A percentile compares a stretch with the other conserved stretches of the same genome.
These are phyloP conservation scores for Cyprinella venusta DNA, from an alignment of 2,797 vertebrate species.

Conservation along the genomic window DNA sequence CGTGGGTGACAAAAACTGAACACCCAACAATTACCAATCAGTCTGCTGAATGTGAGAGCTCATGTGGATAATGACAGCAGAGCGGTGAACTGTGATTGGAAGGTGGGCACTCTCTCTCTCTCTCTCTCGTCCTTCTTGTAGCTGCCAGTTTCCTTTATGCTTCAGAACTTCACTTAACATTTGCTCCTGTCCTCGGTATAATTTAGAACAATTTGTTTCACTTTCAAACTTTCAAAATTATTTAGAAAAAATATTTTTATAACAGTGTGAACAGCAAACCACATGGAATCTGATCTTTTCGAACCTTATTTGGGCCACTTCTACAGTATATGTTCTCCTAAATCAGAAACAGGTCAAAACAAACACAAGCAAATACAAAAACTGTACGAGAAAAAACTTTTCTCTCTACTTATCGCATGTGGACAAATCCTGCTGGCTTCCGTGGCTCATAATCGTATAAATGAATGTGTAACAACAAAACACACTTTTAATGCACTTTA, in stretches of 20 bases:
- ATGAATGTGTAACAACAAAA: too few relatives aligned
- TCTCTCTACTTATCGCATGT: too few relatives aligned
- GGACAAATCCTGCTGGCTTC: too few relatives aligned
- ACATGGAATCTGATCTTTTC: too few relatives aligned
- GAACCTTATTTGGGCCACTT: too few relatives aligned
- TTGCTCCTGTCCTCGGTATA: slow-evolving; percentile 4
- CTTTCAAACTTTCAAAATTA: slow-evolving; percentile 61
- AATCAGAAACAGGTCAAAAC: too few relatives aligned
- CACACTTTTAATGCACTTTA: too few relatives aligned
- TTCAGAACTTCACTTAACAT: background rate
- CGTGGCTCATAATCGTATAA: too few relatives aligned
- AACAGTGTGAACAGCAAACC: too few relatives aligned
- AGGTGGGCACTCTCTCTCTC: slow-evolving; percentile 37
- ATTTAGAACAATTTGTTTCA: slow-evolving; percentile 35
- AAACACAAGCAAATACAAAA: too few relatives aligned
- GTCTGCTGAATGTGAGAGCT: slow-evolving; percentile 59
- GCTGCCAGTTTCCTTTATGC: background rate
- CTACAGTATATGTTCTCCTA: too few relatives aligned
- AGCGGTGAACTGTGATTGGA: slow-evolving; percentile 65
- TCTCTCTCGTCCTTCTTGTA: slow-evolving; percentile 34
- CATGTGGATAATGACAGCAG: slow-evolving; percentile 61
- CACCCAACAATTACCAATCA: slow-evolving; percentile 76
- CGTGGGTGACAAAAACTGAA: slow-evolving; percentile 65
- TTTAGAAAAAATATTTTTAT: slow-evolving; percentile 51
- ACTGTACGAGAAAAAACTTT: too few relatives aligned